phyloP scores from a whole-genome alignment of 2,888 invertebrate species.

The Atethmia centrago region DNA sequence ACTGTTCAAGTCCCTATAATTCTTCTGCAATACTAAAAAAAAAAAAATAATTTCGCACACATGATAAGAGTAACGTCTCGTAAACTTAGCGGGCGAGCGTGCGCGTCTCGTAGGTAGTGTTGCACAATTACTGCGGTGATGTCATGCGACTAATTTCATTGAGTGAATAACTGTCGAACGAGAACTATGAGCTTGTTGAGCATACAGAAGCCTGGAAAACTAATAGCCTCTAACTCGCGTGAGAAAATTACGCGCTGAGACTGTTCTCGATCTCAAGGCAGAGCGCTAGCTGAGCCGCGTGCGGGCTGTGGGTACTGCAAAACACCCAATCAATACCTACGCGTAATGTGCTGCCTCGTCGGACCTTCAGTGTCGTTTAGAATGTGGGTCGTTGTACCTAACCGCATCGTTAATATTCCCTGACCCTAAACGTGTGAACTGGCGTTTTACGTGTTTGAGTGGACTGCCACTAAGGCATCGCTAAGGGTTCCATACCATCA shows the following conservation, averaged over 20 bases:
- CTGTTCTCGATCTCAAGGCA: not conserved
- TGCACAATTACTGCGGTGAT: slow-evolving; percentile 70
- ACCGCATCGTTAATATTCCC: not conserved
- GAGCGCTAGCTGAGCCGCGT: not conserved
- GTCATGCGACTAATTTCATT: slow-evolving; percentile 76
- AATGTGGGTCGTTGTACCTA: not conserved
- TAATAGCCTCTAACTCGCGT: slow-evolving; percentile 45
- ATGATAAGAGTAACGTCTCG: slow-evolving; percentile 9
- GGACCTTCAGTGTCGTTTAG: not conserved
- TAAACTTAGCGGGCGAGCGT: slow-evolving; percentile 50
- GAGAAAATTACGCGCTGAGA: slow-evolving; percentile 21
- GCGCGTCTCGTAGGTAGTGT: slow-evolving; percentile 35
- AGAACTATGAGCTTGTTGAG: slow-evolving; percentile 33
- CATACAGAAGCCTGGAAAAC: slow-evolving; percentile 25
- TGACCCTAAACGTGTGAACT: not conserved
- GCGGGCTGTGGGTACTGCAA: not conserved
- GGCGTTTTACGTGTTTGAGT: not conserved
- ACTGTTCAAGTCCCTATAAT: too few species aligned
- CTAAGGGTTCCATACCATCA: not conserved
- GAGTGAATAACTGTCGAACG: slow-evolving; percentile 59
- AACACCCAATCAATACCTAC: too few species aligned
- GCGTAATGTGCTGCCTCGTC: not conserved
- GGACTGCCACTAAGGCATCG: not conserved
- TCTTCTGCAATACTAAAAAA: not conserved
- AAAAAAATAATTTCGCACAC: not conserved